Evolutionary conservation across 1,140 invertebrate species (phyloP).

Genomic region (Drosophila auraria): DNA sequence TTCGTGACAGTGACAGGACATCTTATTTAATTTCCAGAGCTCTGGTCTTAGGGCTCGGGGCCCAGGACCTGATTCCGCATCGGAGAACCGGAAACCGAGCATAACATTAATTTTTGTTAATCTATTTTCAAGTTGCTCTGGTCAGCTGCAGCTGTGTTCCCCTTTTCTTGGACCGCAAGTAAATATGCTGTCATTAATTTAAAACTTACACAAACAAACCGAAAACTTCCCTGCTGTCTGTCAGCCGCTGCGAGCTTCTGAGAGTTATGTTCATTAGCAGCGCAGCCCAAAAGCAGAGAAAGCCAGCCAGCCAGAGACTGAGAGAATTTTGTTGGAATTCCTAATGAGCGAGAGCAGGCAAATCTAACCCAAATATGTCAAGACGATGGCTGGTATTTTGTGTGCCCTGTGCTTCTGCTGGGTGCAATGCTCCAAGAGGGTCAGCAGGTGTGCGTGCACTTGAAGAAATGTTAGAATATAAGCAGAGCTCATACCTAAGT

Average conservation of each 20-base stretch:
- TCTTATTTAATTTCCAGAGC: constrained; percentile 77
- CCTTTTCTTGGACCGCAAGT: constrained; percentile 62
- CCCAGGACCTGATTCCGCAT: constrained; percentile 39
- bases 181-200: constrained; percentile 83
- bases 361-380: constrained; percentile 78
- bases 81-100: constrained; percentile 43
- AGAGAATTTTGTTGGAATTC: constrained; percentile 67
- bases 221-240: constrained; percentile 52
- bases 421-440: constrained; percentile 74
- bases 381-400: constrained; percentile 69
- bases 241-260: constrained; percentile 27
- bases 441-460: constrained; percentile 66
- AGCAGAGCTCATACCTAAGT: no score
- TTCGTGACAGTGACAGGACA: constrained; percentile 75
- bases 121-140: constrained; percentile 76
- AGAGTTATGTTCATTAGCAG: constrained; percentile 84
- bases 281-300: constrained; percentile 52
- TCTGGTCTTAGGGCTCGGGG: constrained; percentile 11
- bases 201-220: constrained; percentile 75
- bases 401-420: constrained; percentile 46
- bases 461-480: background rate
- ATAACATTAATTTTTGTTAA: constrained; percentile 83
- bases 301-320: background rate
- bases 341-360: constrained; percentile 60
- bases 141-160: constrained; percentile 38